Evolutionary conservation across 2,113 vertebrate species (phyloP), one percentile per base, ranked within the genome.

Genomic region (Saccopteryx bilineata): DNA sequence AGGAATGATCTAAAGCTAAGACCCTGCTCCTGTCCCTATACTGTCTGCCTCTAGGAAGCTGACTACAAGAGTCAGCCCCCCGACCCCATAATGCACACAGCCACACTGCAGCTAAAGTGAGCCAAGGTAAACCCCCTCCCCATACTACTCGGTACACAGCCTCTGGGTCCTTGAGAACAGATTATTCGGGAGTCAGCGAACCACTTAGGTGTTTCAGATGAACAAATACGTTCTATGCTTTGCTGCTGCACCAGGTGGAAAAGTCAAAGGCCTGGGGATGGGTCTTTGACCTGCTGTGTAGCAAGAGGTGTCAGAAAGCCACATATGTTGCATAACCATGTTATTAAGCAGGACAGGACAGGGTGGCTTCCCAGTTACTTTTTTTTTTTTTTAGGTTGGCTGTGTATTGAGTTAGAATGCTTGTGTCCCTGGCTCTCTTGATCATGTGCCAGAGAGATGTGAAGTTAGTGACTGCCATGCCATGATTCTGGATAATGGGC

Each of bases 31-130:
- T 61, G 50, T 21, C 80, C 94, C 2, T 0, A 1, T 48, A 0
- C 60, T 96, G 8, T 50, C 80, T 52, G 87, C 5, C 56, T 91
- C 26, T 10, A 58, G 75, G 74, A 95, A 81, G 63, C 26, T 95
- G 90, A 97, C 94, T 94, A 81, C 82, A 90, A 86, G 86, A 94
- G 94, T 50, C 56, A 71, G 63, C 39, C 78, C 87, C 61, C 60
- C 90, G 84, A 58, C n/a, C 76, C 7, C 9, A 0, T 9, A 31
- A 18, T 21, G 2, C n/a, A n/a, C 50, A 48, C 33, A 71, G 65
- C 72, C n/a, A 4, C 63, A 71, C 86, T 80, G 74, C 72, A 91
- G 82, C 76, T 72, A 61, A 1, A 9, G 5, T 11, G 12, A 75
- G 39, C 54, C 24, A 28, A 15, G 48, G n/a, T 54, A 26, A 81